phyloP scores from a whole-genome alignment of 1,140 invertebrate genomes.

The Cydia pomonella region DNA sequence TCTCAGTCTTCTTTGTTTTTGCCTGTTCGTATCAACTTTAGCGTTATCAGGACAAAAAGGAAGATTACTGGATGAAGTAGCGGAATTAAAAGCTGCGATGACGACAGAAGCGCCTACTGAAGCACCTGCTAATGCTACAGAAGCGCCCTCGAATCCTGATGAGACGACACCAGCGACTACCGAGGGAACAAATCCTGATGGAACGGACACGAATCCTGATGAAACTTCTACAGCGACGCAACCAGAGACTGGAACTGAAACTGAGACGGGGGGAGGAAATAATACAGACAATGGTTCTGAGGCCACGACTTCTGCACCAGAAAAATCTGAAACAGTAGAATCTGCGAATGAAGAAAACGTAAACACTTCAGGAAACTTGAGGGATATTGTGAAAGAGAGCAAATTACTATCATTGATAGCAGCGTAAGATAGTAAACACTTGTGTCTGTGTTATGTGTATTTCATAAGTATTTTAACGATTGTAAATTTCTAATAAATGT shows the following conservation, averaged over 20 bases:
- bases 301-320: neutral
- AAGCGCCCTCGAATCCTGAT: neutral
- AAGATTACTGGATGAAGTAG: constrained; percentile 45
- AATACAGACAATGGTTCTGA: neutral
- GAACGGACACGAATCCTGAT: neutral
- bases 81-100: constrained; percentile 42
- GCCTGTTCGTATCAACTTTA: constrained; percentile 64
- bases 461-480: neutral
- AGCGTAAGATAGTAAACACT: neutral
- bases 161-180: neutral
- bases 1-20: constrained; percentile 62
- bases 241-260: neutral
- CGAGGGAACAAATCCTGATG: neutral
- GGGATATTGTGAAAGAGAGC: neutral
- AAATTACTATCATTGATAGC: neutral
- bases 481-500: neutral
- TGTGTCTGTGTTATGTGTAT: neutral
- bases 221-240: neutral
- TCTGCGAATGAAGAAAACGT: neutral
- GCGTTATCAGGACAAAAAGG: constrained; percentile 63
- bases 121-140: constrained; percentile 25
- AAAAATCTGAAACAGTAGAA: neutral
- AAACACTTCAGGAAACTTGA: neutral
- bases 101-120: constrained; percentile 27
- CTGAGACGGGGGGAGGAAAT: neutral